Percentiles rank a stretch among this genome's conserved stretches.
Evolutionary conservation across 2,888 invertebrate species (phyloP).

Genomic region (Diachrysia chrysitis): DNA sequence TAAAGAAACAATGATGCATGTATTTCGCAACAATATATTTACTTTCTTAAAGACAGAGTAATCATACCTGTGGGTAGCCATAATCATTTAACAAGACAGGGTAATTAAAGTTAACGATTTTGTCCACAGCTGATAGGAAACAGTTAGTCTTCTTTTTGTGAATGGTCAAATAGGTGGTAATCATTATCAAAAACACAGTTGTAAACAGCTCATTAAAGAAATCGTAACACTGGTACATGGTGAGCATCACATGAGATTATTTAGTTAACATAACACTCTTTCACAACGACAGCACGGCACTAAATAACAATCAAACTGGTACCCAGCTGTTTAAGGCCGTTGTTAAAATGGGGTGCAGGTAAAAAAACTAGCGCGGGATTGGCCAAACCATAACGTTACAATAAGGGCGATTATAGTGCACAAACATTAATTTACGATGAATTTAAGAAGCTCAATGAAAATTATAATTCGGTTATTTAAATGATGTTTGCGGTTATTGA

Average conservation of each 20-base stretch:
- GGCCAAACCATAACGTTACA: slow-evolving; percentile 39
- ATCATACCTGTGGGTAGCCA: slow-evolving; percentile 64
- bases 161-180: slow-evolving; percentile 60
- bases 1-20: slow-evolving; percentile 33
- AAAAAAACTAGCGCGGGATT: slow-evolving; percentile 66
- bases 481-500: slow-evolving; percentile 16
- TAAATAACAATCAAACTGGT: slow-evolving; percentile 45
- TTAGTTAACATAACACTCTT: slow-evolving; percentile 60
- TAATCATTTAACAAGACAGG: slow-evolving; percentile 64
- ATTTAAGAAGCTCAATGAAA: slow-evolving; percentile 9
- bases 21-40: slow-evolving; percentile 39
- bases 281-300: slow-evolving; percentile 37
- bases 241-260: slow-evolving; percentile 49
- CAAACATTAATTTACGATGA: slow-evolving; percentile 2
- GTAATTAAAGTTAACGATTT: slow-evolving; percentile 69
- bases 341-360: slow-evolving; percentile 71
- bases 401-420: slow-evolving; percentile 6
- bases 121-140: slow-evolving; percentile 63
- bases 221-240: slow-evolving; percentile 46
- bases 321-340: slow-evolving; percentile 58
- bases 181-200: slow-evolving; percentile 64
- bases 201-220: slow-evolving; percentile 55
- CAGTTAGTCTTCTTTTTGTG: slow-evolving; percentile 66
- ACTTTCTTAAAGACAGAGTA: background rate
- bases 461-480: slow-evolving; percentile 10